These are phyloP conservation scores for Phrynocephalus vlangalii DNA, from an alignment of 2,797 vertebrate genomes.

Conservation along the genomic window DNA sequence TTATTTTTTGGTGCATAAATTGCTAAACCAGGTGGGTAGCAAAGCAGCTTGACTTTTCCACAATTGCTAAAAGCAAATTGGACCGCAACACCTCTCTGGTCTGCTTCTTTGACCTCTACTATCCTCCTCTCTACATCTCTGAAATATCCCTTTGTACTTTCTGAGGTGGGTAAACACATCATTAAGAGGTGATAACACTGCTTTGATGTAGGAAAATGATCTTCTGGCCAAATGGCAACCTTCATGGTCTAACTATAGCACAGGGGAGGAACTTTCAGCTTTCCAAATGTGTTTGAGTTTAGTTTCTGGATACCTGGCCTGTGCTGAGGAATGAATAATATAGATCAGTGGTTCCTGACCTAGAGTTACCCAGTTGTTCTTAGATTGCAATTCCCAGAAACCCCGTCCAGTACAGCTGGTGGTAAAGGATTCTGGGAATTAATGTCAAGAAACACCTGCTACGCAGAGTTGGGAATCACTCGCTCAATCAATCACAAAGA, in stretches of 20 bases:
- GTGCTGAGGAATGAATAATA: too few relatives aligned
- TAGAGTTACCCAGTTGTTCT: too few relatives aligned
- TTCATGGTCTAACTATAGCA: too few relatives aligned
- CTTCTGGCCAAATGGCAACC: background rate
- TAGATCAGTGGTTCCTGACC: too few relatives aligned
- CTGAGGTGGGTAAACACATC: background rate
- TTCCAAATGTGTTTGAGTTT: too few relatives aligned
- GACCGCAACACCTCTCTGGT: background rate
- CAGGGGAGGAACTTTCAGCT: too few relatives aligned
- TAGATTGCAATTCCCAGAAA: too few relatives aligned
- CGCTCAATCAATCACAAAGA: too few relatives aligned
- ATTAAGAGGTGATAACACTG: background rate
- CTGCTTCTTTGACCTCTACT: background rate
- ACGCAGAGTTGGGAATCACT: too few relatives aligned
- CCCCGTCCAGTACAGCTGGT: too few relatives aligned
- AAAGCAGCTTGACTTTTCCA: background rate
- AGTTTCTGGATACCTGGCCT: background rate
- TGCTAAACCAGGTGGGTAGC: slow-evolving; percentile 27
- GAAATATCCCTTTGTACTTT: background rate
- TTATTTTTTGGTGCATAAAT: slow-evolving; percentile 21
- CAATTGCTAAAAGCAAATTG: background rate
- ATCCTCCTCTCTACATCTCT: background rate
- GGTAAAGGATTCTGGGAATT: too few relatives aligned
- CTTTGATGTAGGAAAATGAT: background rate
- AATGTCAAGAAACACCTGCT: too few relatives aligned